Base-by-base conservation (phyloP, 2,113 vertebrate species). In the Danio rerio region DNA sequence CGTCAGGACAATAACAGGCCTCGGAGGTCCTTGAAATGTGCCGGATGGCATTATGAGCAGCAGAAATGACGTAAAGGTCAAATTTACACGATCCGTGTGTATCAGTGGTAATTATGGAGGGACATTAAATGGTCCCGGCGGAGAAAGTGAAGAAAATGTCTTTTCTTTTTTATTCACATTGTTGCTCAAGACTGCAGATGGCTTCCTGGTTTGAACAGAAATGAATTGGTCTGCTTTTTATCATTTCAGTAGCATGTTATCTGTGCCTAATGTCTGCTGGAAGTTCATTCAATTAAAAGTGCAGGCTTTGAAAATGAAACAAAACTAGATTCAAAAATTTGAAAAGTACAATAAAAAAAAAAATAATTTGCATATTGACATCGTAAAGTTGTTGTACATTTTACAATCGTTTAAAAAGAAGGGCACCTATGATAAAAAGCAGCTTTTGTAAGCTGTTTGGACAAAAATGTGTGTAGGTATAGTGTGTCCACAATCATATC, bases 231-330 rank as follows among this genome's bases (percentile, higher is more conserved):
- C 81, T 78, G 69, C 65, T 83, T 83, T 31, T 86, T 52, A 81
- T 85, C 83, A 85, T 83, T 69, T 87, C 73, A 72, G 58, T 85
- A 68, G 74, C 61, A 61, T 75, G 78, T 82, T 85, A 85, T 86
- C 83, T 81, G 83, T 84, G 71, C 78, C 68, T 84, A 81, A 71
- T 80, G 78, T 87, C 82, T 81, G 74, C 73, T 61, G 68, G 79
- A 89, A 92, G 86, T 89, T 3, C 90, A 87, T 87, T 90, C 66
- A 83, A 84, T 84, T 62, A 55, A 15, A 62, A 88, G 75, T n/a
- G 31, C 58, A 88, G 85, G 58, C 42, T 90, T 91, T 92, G 84
- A 80, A 91, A 87, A 89, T 31, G 31, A 31, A 31, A 31, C 31
- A 31, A 31, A 31, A 31, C 31, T 31, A 31, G 31, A 2, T 31